Percentiles rank a stretch among this genome's conserved stretches.
Evolutionary conservation across 2,113 vertebrate genomes (phyloP).

Genomic region (Mugil cephalus): DNA sequence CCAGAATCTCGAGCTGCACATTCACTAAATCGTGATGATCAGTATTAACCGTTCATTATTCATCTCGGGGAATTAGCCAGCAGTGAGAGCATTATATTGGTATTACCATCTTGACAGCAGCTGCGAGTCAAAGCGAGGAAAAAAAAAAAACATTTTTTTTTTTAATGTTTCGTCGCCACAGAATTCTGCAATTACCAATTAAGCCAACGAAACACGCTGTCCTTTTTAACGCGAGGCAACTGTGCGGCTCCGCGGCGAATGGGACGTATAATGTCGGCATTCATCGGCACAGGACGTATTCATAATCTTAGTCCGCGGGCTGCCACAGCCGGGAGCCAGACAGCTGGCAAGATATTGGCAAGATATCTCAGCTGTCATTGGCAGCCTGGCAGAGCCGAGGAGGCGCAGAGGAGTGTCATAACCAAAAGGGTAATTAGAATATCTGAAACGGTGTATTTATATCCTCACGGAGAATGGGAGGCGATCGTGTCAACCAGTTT

Average conservation of each 20-base stretch:
- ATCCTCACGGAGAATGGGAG: slow-evolving; percentile 21
- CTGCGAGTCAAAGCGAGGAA: slow-evolving; percentile 13
- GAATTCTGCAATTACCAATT: slow-evolving; percentile 33
- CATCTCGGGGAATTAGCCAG: slow-evolving; percentile 23
- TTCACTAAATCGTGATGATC: slow-evolving; percentile 5
- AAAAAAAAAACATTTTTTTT: too few species aligned
- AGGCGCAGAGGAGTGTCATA: background rate
- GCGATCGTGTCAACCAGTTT: background rate
- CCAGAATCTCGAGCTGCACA: background rate
- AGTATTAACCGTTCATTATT: slow-evolving; percentile 27
- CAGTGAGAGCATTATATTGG: background rate
- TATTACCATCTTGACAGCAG: slow-evolving; percentile 18
- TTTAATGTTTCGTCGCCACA: slow-evolving; percentile 7
- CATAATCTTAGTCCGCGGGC: slow-evolving; percentile 8
- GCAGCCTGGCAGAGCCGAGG: slow-evolving; percentile 18
- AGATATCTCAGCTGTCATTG: slow-evolving; percentile 43
- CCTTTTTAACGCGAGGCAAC: slow-evolving; percentile 20
- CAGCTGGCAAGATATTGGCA: slow-evolving; percentile 57
- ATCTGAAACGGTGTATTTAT: slow-evolving; percentile 19
- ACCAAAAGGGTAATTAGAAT: slow-evolving; percentile 32
- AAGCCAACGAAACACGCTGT: slow-evolving; percentile 18
- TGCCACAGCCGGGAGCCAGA: slow-evolving; percentile 25
- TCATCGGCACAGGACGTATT: slow-evolving; percentile 38
- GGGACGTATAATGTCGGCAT: slow-evolving; percentile 30
- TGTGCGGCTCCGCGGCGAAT: slow-evolving; percentile 22